A percentile compares a stretch with the other conserved stretches of the same genome.
These are phyloP conservation scores for Pasiphila rectangulata DNA, from an alignment of 2,888 invertebrate genomes.

Conservation along the genomic window DNA sequence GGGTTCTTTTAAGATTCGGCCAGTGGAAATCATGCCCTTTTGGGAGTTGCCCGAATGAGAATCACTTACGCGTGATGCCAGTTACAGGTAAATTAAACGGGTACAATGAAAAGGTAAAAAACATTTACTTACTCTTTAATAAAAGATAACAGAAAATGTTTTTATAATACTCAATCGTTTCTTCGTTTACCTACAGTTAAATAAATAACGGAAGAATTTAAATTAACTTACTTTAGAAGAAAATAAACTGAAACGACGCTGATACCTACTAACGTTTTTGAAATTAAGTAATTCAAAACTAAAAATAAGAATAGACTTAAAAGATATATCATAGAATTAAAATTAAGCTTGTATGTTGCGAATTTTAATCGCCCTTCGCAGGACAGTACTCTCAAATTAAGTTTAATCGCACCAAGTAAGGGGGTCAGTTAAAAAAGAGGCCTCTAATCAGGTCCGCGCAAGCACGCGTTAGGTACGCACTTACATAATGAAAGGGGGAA, in stretches of 20 bases:
- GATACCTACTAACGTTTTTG: too few relatives aligned
- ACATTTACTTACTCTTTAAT: conserved; percentile 27
- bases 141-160: conserved; percentile 29
- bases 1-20: conserved; percentile 62
- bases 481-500: conserved; percentile 81
- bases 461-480: conserved; percentile 79
- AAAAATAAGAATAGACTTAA: not conserved
- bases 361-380: conserved; percentile 58
- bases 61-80: conserved; percentile 42
- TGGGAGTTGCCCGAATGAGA: conserved; percentile 45
- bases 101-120: conserved; percentile 31
- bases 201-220: too few relatives aligned
- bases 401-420: conserved; percentile 75
- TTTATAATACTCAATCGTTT: conserved; percentile 8
- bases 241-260: too few relatives aligned
- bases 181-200: too few relatives aligned
- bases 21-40: conserved; percentile 60
- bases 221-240: too few relatives aligned
- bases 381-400: conserved; percentile 74
- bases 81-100: conserved; percentile 45
- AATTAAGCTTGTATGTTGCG: conserved; percentile 37
- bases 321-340: not conserved
- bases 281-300: too few relatives aligned
- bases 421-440: conserved; percentile 80
- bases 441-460: conserved; percentile 79